Conservation (phyloP, 2,797 vertebrate species). For the Morelia viridis region DNA sequence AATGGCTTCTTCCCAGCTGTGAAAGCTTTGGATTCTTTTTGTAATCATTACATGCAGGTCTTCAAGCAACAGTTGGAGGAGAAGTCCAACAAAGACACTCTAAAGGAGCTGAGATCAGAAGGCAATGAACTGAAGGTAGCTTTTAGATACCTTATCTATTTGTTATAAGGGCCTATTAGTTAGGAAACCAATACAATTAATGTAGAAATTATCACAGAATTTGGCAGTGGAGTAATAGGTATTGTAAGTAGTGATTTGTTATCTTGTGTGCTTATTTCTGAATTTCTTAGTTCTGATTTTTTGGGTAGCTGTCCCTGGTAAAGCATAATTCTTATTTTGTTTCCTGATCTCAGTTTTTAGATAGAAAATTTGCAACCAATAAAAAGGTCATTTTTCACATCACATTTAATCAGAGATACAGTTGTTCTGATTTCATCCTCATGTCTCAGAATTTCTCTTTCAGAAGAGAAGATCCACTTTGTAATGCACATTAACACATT, state of each 20-base stretch:
- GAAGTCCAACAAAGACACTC: constrained; percentile 5
- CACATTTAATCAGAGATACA: too few relatives aligned
- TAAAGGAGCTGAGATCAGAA: constrained; percentile 6
- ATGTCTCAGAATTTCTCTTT: not conserved
- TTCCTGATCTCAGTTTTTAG: too few relatives aligned
- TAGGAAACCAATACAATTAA: not conserved
- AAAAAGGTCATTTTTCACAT: too few relatives aligned
- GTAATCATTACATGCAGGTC: not conserved
- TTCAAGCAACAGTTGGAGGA: constrained; percentile 18
- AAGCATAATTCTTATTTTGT: not conserved
- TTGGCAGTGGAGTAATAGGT: not conserved
- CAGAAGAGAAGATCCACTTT: not conserved
- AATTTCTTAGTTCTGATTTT: not conserved
- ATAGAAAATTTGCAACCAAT: too few relatives aligned
- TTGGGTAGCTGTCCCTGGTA: not conserved
- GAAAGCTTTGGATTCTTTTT: not conserved
- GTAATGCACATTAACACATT: too few relatives aligned
- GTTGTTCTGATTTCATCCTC: not conserved
- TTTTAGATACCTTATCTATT: not conserved
- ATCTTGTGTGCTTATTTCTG: not conserved
- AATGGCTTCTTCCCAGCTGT: not conserved
- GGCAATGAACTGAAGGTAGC: not conserved
- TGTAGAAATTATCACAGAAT: not conserved
- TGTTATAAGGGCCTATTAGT: not conserved
- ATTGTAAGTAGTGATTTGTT: not conserved